These are phyloP conservation scores for Stichopus horrens DNA, from an alignment of 53 echinoderm and acorn worm genomes.

Conservation along the genomic window DNA sequence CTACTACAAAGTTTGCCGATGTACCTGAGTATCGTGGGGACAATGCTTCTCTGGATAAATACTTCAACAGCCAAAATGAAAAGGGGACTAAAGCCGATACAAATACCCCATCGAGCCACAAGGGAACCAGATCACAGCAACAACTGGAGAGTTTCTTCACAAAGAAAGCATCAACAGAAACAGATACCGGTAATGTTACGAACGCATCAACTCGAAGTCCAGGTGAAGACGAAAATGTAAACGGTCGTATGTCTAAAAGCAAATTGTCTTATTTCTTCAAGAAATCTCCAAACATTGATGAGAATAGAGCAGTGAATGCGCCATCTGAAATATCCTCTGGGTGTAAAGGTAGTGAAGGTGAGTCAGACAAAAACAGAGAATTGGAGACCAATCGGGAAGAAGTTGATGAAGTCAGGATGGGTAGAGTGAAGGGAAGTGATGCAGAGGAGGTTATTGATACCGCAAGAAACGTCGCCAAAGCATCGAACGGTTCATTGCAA, in stretches of 20 bases:
- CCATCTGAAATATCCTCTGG: too few species aligned
- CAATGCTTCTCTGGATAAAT: constrained; percentile 68
- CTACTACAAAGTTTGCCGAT: constrained; percentile 82
- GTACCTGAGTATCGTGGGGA: constrained; percentile 51
- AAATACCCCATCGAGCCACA: neutral
- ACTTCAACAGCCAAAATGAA: constrained; percentile 44
- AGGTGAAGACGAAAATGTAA: neutral
- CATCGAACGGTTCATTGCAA: neutral
- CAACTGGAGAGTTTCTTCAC: constrained; percentile 12
- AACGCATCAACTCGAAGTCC: neutral
- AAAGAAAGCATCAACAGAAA: neutral
- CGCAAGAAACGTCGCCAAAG: neutral
- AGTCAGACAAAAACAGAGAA: too few species aligned
- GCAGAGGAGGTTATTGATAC: too few species aligned
- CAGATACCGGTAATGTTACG: neutral
- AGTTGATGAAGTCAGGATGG: too few species aligned
- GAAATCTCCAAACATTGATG: neutral
- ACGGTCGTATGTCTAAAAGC: neutral
- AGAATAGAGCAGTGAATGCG: neutral
- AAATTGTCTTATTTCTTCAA: neutral
- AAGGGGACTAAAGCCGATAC: neutral
- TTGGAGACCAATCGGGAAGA: too few species aligned
- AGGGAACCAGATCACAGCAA: neutral
- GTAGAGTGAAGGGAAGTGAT: too few species aligned
- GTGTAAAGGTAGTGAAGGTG: too few species aligned